A percentile compares a stretch with the other conserved stretches of the same genome.
Evolutionary conservation across 2,888 invertebrate species (phyloP).

Genomic region (Mermis nigrescens): DNA sequence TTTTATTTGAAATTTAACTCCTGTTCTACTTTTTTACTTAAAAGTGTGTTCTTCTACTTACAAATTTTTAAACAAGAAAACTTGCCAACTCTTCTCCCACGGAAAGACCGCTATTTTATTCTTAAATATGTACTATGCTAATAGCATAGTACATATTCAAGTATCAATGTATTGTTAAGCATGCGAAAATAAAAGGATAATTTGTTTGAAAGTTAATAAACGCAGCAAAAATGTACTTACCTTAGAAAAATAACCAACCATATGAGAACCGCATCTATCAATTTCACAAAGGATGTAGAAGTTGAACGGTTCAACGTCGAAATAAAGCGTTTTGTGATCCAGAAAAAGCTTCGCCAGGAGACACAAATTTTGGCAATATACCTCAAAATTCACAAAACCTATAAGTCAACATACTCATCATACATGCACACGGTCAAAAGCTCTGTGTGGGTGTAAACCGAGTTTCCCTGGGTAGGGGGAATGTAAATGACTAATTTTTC

Average conservation of each 20-base stretch:
- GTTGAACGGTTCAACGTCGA: constrained; percentile 87
- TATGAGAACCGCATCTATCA: constrained; percentile 73
- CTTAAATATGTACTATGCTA: too few relatives aligned
- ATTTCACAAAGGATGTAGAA: constrained; percentile 89
- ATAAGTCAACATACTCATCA: constrained; percentile 11
- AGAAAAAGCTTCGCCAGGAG: constrained; percentile 82
- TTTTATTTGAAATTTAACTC: too few relatives aligned
- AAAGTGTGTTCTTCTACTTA: too few relatives aligned
- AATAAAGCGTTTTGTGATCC: constrained; percentile 91
- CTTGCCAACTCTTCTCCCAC: constrained; percentile 3
- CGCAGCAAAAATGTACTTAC: constrained; percentile 33
- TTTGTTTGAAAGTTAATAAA: not conserved
- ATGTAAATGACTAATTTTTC: too few relatives aligned
- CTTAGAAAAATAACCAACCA: constrained; percentile 92
- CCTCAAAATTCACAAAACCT: constrained; percentile 23
- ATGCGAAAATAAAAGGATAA: not conserved
- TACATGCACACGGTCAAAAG: too few relatives aligned
- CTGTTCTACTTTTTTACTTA: too few relatives aligned
- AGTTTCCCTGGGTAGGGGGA: too few relatives aligned
- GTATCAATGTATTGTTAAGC: too few relatives aligned
- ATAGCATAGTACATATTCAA: too few relatives aligned
- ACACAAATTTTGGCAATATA: constrained; percentile 89
- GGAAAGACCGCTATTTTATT: too few relatives aligned
- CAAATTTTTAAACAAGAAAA: too few relatives aligned
- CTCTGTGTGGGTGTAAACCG: too few relatives aligned